Evolutionary conservation across 1,140 invertebrate species (phyloP).

Genomic region (Agrypnia vestita): DNA sequence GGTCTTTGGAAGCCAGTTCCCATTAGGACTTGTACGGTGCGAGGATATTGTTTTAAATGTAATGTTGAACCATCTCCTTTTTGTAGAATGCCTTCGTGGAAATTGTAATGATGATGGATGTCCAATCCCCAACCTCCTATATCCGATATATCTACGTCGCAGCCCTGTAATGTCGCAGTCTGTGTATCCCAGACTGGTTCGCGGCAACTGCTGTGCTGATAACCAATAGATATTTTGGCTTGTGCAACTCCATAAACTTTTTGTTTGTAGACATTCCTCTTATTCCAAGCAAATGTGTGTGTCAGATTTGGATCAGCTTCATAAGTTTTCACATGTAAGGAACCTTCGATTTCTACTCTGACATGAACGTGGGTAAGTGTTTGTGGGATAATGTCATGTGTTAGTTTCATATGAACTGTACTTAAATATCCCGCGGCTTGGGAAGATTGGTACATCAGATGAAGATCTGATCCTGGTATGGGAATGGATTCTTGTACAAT

Average conservation of each 20-base stretch:
- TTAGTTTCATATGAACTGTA: constrained; percentile 92
- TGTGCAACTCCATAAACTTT: constrained; percentile 93
- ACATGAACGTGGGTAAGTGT: constrained; percentile 90
- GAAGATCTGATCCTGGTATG: constrained; percentile 92
- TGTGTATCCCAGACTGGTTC: constrained; percentile 95
- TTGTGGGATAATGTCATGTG: constrained; percentile 84
- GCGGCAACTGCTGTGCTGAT: constrained; percentile 91
- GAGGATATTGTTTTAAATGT: constrained; percentile 93
- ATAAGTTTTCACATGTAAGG: constrained; percentile 91
- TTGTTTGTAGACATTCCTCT: constrained; percentile 97
- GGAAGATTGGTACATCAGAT: constrained; percentile 94
- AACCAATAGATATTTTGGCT: constrained; percentile 92
- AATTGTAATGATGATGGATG: constrained; percentile 98
- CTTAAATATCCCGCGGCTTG: constrained; percentile 94
- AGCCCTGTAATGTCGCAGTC: constrained; percentile 94
- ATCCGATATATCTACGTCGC: constrained; percentile 97
- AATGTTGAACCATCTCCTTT: constrained; percentile 96
- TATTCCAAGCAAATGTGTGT: constrained; percentile 97
- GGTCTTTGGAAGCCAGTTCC: constrained; percentile 92
- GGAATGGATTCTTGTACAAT: constrained; percentile 95
- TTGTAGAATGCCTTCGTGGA: constrained; percentile 96
- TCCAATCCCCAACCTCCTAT: constrained; percentile 98
- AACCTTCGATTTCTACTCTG: constrained; percentile 93
- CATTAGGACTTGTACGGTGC: constrained; percentile 93
- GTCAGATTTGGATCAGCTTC: constrained; percentile 96